These are phyloP conservation scores for Arge pagana DNA, from an alignment of 2,888 invertebrate genomes.

Conservation along the genomic window DNA sequence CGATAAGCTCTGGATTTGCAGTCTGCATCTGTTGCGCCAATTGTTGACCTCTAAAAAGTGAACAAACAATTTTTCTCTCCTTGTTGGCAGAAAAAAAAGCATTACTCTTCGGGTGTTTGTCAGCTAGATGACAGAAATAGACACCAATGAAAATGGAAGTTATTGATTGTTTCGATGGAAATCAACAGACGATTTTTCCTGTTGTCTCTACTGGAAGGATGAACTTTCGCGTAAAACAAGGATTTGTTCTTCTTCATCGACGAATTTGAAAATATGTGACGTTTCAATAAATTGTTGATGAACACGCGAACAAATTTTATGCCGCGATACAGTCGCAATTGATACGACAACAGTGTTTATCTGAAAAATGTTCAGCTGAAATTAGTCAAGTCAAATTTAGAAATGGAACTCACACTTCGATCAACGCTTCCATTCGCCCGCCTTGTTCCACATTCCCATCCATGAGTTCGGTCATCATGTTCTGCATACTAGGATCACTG, in stretches of 20 bases:
- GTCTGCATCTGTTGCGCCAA: conserved; percentile 82
- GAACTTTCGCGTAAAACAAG: too few relatives aligned
- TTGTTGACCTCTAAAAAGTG: conserved; percentile 72
- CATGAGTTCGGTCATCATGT: conserved; percentile 70
- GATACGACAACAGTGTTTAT: conserved; percentile 25
- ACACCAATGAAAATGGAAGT: too few relatives aligned
- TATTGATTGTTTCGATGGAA: too few relatives aligned
- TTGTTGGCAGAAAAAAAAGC: too few relatives aligned
- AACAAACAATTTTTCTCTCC: too few relatives aligned
- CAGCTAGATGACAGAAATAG: too few relatives aligned
- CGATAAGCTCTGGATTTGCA: conserved; percentile 81
- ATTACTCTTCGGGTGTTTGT: conserved; percentile 29
- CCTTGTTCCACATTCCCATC: conserved; percentile 47
- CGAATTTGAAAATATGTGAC: background rate
- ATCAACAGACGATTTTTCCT: too few relatives aligned
- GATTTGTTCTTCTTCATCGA: background rate
- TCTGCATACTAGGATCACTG: conserved; percentile 82
- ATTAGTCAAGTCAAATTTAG: background rate
- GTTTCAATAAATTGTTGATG: too few relatives aligned
- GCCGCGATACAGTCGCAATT: conserved; percentile 36
- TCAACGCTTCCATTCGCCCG: conserved; percentile 57
- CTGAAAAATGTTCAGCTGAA: too few relatives aligned
- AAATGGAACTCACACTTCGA: conserved; percentile 60
- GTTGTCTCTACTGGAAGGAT: too few relatives aligned
- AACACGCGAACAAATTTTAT: background rate